Conservation (phyloP, 2,113 vertebrate genomes). For the Microtus pennsylvanicus region DNA sequence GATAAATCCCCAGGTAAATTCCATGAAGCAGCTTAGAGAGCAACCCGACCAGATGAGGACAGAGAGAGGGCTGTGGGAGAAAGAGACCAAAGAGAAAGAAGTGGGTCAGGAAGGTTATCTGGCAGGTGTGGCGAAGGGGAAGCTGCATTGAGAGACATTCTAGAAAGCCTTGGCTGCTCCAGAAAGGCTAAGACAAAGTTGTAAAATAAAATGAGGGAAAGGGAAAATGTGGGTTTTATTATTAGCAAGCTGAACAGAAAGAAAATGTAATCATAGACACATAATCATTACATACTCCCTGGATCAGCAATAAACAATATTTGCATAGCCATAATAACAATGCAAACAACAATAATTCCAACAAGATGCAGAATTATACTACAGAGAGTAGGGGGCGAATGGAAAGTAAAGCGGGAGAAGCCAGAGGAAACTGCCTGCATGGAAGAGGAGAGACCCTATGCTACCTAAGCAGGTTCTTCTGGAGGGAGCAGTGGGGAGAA, state of each 20-base stretch:
- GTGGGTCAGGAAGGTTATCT: not conserved
- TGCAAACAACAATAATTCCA: not conserved
- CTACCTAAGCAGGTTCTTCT: not conserved
- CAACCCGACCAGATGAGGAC: not conserved
- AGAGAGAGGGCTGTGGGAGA: not conserved
- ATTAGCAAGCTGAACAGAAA: not conserved
- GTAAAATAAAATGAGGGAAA: not conserved
- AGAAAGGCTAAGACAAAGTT: not conserved
- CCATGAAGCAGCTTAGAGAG: not conserved
- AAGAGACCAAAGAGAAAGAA: not conserved
- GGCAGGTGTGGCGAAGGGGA: not conserved
- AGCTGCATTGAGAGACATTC: not conserved
- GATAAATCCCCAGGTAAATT: not conserved
- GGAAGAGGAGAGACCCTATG: not conserved
- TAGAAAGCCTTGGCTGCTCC: not conserved
- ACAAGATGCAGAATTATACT: not conserved
- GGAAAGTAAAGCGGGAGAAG: not conserved
- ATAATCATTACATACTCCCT: not conserved
- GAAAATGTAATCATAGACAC: not conserved
- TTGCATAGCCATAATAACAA: conserved; percentile 1
- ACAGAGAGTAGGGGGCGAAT: not conserved
- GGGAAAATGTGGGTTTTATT: not conserved
- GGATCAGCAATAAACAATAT: conserved; percentile 18
- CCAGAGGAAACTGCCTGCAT: not conserved
- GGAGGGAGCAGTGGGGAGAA: not conserved